Percentiles rank a stretch among this genome's conserved stretches.
Evolutionary conservation across 2,113 vertebrate species (phyloP).

Genomic region (Lota lota): DNA sequence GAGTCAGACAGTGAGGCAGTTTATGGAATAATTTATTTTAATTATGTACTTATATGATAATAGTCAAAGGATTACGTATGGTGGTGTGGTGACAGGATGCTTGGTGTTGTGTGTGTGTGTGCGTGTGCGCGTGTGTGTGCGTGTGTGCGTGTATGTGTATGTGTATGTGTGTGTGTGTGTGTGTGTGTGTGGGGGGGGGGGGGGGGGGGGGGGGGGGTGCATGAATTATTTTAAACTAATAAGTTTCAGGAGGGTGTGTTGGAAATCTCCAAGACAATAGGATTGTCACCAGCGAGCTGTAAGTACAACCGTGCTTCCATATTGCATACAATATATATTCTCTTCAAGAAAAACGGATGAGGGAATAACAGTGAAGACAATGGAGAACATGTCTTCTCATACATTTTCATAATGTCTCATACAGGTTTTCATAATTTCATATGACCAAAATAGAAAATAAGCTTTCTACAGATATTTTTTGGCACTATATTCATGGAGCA

Average conservation of each 20-base stretch:
- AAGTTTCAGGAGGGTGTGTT: neutral
- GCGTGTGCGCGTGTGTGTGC: constrained; percentile 1
- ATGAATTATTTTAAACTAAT: neutral
- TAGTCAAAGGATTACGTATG: neutral
- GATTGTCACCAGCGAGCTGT: neutral
- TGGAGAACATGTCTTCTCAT: too few species aligned
- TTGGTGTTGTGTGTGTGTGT: constrained; percentile 1
- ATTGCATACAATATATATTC: too few species aligned
- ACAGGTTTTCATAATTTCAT: too few species aligned
- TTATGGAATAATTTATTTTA: neutral
- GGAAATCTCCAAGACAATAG: neutral
- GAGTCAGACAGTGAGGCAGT: neutral
- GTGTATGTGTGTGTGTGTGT: constrained; percentile 3
- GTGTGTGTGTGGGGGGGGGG: neutral
- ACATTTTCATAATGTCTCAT: too few species aligned
- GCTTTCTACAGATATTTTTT: too few species aligned
- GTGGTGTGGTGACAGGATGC: neutral
- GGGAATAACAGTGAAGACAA: too few species aligned
- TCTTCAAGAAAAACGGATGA: too few species aligned
- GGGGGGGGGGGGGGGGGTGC: neutral
- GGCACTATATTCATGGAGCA: too few species aligned
- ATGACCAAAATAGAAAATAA: too few species aligned
- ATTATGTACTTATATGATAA: constrained; percentile 1
- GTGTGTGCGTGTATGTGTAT: constrained; percentile 1
- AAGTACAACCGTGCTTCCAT: neutral